Evolutionary conservation across 2,888 invertebrate species (phyloP).

Genomic region (Anthophora plumipes): DNA sequence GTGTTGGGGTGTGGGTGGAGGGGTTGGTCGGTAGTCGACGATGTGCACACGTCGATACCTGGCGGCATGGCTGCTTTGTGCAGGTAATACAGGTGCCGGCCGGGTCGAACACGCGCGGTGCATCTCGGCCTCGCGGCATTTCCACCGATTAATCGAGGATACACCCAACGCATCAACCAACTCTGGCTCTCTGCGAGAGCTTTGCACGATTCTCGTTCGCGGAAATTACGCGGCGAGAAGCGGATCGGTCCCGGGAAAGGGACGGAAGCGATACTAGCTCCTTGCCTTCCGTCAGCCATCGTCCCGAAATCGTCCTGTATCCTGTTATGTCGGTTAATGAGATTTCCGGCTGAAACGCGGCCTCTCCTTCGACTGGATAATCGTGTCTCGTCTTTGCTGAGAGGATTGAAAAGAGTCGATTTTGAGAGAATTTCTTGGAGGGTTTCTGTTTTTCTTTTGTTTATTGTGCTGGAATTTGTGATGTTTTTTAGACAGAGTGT

Average conservation of each 20-base stretch:
- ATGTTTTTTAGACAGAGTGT: neutral
- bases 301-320: constrained; percentile 44
- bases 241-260: constrained; percentile 46
- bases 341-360: constrained; percentile 49
- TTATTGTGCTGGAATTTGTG: no score
- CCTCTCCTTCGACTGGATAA: constrained; percentile 19
- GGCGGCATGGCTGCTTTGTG: constrained; percentile 62
- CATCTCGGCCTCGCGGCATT: constrained; percentile 62
- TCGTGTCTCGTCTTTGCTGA: neutral
- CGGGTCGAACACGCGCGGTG: constrained; percentile 57
- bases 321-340: constrained; percentile 55
- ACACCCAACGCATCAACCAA: constrained; percentile 34
- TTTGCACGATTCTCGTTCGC: constrained; percentile 47
- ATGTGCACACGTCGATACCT: constrained; percentile 75
- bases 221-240: constrained; percentile 50
- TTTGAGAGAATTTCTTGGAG: neutral
- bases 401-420: neutral
- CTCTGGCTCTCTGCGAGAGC: constrained; percentile 16
- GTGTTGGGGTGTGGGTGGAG: neutral
- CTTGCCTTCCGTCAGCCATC: constrained; percentile 36
- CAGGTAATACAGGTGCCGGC: constrained; percentile 68
- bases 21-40: constrained; percentile 68
- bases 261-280: constrained; percentile 15
- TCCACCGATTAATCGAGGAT: constrained; percentile 68
- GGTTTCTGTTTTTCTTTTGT: neutral